Evolutionary conservation across 1,140 invertebrate genomes (phyloP).

Genomic region (Aethina tumida): DNA sequence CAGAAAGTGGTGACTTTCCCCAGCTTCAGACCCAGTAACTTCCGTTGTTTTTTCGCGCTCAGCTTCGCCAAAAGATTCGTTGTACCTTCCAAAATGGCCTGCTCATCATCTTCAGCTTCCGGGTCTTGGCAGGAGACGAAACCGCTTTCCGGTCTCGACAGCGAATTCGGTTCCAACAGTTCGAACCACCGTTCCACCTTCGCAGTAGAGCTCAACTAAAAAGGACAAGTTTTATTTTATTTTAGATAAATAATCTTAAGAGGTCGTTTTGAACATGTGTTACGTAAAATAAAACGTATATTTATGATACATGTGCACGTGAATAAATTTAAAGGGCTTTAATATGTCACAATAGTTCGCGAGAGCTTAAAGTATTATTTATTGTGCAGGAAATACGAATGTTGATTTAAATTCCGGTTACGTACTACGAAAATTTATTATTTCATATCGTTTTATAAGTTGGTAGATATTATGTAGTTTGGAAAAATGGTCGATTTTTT

Average conservation of each 20-base stretch:
- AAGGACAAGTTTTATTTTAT: conserved; percentile 1
- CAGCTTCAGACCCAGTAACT: conserved; percentile 50
- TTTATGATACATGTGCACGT: too few relatives aligned
- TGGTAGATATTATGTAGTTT: too few relatives aligned
- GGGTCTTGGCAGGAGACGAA: conserved; percentile 50
- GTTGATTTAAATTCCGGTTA: too few relatives aligned
- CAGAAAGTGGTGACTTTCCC: conserved; percentile 55
- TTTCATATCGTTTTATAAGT: too few relatives aligned
- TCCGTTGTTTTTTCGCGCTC: conserved; percentile 54
- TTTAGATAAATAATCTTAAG: background rate
- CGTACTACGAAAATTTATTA: too few relatives aligned
- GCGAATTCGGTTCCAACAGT: conserved; percentile 46
- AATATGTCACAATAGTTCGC: too few relatives aligned
- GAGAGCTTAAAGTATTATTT: too few relatives aligned
- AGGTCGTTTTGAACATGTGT: too few relatives aligned
- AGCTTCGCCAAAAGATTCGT: conserved; percentile 50
- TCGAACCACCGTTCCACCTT: conserved; percentile 68
- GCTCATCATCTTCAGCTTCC: conserved; percentile 37
- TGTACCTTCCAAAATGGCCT: conserved; percentile 43
- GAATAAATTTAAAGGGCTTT: too few relatives aligned
- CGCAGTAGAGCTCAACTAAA: conserved; percentile 53
- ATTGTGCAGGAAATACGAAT: too few relatives aligned
- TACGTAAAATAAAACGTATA: too few relatives aligned
- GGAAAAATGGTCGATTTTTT: too few relatives aligned
- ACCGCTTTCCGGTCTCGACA: conserved; percentile 60